Conservation (phyloP, 2,888 invertebrate species). For the Malachius bipustulatus region DNA sequence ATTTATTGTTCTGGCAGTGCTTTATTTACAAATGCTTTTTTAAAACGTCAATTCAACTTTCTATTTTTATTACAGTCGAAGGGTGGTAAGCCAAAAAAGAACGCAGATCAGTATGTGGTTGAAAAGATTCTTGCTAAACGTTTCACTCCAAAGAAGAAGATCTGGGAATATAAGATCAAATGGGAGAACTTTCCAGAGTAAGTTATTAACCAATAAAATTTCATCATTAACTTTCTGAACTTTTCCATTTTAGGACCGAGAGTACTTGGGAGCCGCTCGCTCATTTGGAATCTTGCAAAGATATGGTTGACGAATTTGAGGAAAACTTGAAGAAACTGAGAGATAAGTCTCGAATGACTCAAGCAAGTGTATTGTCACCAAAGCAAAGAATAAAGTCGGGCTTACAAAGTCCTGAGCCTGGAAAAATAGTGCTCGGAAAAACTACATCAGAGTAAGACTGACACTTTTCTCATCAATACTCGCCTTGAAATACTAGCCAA, state of each 20-base stretch:
- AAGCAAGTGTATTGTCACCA: no score
- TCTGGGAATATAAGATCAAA: slow-evolving; percentile 72
- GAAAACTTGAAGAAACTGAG: slow-evolving; percentile 65
- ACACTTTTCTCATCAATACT: no score
- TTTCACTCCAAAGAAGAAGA: slow-evolving; percentile 63
- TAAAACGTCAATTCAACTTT: no score
- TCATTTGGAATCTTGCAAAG: slow-evolving; percentile 64
- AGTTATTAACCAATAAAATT: slow-evolving; percentile 30
- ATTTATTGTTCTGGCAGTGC: no score
- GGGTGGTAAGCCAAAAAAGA: slow-evolving; percentile 28
- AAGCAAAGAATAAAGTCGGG: no score
- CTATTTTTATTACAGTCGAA: no score
- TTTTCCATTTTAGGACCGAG: slow-evolving; percentile 45
- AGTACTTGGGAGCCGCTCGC: slow-evolving; percentile 78
- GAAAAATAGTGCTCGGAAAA: no score
- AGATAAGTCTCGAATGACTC: no score
- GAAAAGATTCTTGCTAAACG: slow-evolving; percentile 77
- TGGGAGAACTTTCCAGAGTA: slow-evolving; percentile 72
- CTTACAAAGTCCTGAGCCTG: no score
- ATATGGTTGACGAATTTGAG: slow-evolving; percentile 68
- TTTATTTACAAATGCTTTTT: no score
- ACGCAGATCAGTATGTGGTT: slow-evolving; percentile 55
- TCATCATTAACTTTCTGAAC: background rate
- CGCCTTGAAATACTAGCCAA: no score
- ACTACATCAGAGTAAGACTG: no score